Evolutionary conservation across 2,888 invertebrate genomes (phyloP).

Genomic region (Andrena trimmerana): DNA sequence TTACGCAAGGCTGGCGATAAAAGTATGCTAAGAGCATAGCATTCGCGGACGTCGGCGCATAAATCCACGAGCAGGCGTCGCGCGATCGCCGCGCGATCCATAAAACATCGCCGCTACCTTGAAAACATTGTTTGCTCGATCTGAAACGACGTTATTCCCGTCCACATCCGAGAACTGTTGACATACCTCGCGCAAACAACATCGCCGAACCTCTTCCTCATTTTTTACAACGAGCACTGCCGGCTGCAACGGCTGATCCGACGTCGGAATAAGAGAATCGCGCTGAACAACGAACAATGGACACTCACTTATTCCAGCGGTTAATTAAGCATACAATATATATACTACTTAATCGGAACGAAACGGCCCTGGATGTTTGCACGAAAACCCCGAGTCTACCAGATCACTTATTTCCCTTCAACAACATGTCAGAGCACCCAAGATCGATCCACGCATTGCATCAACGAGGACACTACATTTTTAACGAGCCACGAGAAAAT

Average conservation of each 20-base stretch:
- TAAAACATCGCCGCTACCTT: not conserved
- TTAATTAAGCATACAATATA: too few relatives aligned
- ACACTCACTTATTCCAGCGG: too few relatives aligned
- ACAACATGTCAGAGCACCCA: too few relatives aligned
- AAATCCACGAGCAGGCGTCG: not conserved
- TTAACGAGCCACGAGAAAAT: not conserved
- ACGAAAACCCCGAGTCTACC: not conserved
- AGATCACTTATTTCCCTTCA: not conserved
- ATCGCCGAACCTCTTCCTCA: not conserved
- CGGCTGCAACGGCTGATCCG: not conserved
- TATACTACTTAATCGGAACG: too few relatives aligned
- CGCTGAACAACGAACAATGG: too few relatives aligned
- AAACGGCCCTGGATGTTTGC: not conserved
- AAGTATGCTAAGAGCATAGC: conserved; percentile 4
- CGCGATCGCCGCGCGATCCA: not conserved
- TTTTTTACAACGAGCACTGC: not conserved
- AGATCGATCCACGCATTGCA: not conserved
- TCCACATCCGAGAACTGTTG: not conserved
- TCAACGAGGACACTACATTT: not conserved
- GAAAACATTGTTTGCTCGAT: not conserved
- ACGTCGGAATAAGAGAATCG: not conserved
- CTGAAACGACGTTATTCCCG: not conserved
- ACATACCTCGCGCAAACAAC: not conserved
- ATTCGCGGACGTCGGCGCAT: not conserved
- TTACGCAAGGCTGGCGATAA: conserved; percentile 19